A percentile compares a stretch with the other conserved stretches of the same genome.
phyloP scores from a whole-genome alignment of 2,113 vertebrate species.

The Caloenas nicobarica region DNA sequence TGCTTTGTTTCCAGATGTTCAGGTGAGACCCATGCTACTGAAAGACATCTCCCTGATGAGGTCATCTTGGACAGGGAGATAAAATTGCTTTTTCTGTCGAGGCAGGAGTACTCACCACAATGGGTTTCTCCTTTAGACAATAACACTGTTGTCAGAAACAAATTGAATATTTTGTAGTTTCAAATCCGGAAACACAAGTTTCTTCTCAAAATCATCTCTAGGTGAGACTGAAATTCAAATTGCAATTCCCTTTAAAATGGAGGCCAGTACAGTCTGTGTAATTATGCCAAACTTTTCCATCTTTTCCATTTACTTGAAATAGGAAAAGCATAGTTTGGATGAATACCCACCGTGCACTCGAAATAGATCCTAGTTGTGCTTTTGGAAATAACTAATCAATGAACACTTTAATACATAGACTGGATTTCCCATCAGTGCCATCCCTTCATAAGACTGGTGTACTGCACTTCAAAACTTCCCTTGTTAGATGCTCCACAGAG shows the following conservation, averaged over 20 bases:
- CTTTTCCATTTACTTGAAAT: conserved; percentile 5
- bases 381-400: conserved; percentile 53
- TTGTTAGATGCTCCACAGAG: not conserved
- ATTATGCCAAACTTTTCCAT: not conserved
- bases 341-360: not conserved
- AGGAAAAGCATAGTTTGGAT: not conserved
- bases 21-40: not conserved
- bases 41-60: not conserved
- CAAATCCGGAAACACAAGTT: not conserved
- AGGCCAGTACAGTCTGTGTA: not conserved
- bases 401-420: conserved; percentile 8
- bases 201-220: not conserved
- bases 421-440: conserved; percentile 9
- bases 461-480: not conserved
- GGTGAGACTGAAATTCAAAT: not conserved
- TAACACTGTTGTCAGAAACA: not conserved
- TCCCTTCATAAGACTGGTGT: not conserved
- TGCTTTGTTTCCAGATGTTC: not conserved
- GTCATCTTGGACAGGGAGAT: not conserved
- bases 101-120: not conserved
- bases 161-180: not conserved
- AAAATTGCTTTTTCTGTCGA: not conserved
- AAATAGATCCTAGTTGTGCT: conserved; percentile 34
- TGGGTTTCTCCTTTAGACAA: not conserved
- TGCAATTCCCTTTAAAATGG: not conserved